Evolutionary conservation across 2,888 invertebrate genomes (phyloP).

Genomic region (Campaea margaritaria): DNA sequence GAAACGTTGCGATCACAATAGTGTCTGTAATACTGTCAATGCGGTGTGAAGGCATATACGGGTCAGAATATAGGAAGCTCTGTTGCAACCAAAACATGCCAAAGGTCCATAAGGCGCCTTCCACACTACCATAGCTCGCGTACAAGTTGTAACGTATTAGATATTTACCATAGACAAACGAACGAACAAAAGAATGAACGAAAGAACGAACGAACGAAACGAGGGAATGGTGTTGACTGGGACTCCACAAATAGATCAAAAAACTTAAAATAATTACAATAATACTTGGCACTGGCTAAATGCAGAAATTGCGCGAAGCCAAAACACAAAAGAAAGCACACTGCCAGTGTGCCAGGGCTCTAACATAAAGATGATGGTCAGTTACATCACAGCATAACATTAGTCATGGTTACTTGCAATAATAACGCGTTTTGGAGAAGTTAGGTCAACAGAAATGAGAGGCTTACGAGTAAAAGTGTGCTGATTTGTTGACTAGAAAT

Average conservation of each 20-base stretch:
- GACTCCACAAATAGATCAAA: no score
- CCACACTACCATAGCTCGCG: background rate
- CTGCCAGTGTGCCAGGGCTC: slow-evolving; percentile 6
- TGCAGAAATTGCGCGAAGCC: background rate
- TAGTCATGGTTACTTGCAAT: slow-evolving; percentile 45
- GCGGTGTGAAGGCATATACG: slow-evolving; percentile 21
- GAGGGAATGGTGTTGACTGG: no score
- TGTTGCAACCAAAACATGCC: slow-evolving; percentile 12
- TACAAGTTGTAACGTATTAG: no score
- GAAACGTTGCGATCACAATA: slow-evolving; percentile 26
- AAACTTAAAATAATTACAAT: no score
- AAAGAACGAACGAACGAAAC: no score
- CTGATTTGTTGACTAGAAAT: background rate
- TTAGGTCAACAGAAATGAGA: slow-evolving; percentile 36
- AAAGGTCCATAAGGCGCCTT: slow-evolving; percentile 32
- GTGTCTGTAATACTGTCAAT: no score
- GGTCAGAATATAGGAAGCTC: slow-evolving; percentile 37
- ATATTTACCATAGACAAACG: no score
- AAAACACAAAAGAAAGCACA: background rate
- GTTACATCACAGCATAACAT: slow-evolving; percentile 39
- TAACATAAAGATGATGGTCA: slow-evolving; percentile 17
- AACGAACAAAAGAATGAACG: no score
- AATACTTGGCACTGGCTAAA: no score
- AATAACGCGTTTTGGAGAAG: slow-evolving; percentile 31
- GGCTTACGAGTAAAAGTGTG: slow-evolving; percentile 35